Evolutionary conservation across 2,888 invertebrate species (phyloP), one percentile per base, ranked within the genome.

Genomic region (Ichneumon xanthorius): DNA sequence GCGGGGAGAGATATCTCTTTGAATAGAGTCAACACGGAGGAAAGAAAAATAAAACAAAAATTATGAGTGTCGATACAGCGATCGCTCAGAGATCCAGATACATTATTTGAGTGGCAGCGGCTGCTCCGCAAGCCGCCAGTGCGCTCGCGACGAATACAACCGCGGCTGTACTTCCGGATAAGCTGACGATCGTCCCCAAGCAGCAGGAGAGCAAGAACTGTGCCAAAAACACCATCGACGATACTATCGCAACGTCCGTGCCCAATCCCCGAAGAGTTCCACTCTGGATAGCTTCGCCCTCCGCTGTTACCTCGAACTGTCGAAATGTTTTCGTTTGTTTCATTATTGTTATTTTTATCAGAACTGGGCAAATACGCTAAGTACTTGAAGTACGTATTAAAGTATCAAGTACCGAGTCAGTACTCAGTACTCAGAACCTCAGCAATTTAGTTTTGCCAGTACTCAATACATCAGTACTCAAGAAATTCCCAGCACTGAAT

Each of bases 151-250:
- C 97, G 55, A 96, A 96, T 0, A 98, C 97, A 61, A 99, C 98
- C 0, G 98, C 97, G 0, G 98, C 97, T 0, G 99, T 99, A 73
- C 98, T 97, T 58, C 98, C 97, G 0, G 96, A 96, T 5, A 96
- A 94, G 84, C 96, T 96, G 9, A 99, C 97, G 72, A 99, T 97
- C 37, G 96, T 96, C 0, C 98, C 98, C 96, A 98, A 97, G 90
- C 97, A 96, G 89, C 98, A 95, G 0, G 99, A 99, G 14, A 99
- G 95, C 53, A 98, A 95, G 91, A 99, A 98, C 94, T 99, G 99
- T 0, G 99, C 99, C 86, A 99, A 95, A 93, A 99, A 99, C 3
- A 98, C 99, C 97, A 99, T 99, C 92, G 98, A 98, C 92, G 98
- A 98, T 53, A 99, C 97, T 76, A 99, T 96, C 0, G 99, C 99